A percentile compares a stretch with the other conserved stretches of the same genome.
These are phyloP conservation scores for Hipparchia semele DNA, from an alignment of 2,888 invertebrate species.

Conservation along the genomic window DNA sequence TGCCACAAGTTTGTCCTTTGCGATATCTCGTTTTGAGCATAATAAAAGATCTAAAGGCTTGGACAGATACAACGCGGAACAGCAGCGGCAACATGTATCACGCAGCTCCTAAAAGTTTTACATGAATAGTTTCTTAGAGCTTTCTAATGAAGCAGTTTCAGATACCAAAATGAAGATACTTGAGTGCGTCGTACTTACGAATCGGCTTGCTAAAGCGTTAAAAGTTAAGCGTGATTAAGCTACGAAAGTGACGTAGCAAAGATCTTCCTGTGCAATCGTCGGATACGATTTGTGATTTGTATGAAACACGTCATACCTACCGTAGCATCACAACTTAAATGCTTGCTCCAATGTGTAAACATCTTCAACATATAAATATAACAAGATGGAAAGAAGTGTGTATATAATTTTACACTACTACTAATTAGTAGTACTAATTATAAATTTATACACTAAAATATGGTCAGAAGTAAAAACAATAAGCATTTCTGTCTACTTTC, in stretches of 20 bases:
- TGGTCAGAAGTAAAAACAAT: too few species aligned
- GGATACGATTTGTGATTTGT: background rate
- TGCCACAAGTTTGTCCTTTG: slow-evolving; percentile 66
- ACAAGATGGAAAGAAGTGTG: too few species aligned
- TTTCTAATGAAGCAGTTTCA: background rate
- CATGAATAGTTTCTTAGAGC: background rate
- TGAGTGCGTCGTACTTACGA: background rate
- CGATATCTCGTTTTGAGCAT: slow-evolving; percentile 71
- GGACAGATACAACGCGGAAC: background rate
- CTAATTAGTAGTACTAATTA: too few species aligned
- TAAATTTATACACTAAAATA: too few species aligned
- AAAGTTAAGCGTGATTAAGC: too few species aligned
- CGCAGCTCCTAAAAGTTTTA: background rate
- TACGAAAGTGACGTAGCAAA: too few species aligned
- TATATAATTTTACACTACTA: too few species aligned
- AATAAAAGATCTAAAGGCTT: slow-evolving; percentile 63
- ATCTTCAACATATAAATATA: background rate
- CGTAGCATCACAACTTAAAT: background rate
- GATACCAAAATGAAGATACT: background rate
- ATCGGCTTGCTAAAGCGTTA: background rate
- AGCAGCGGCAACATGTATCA: background rate
- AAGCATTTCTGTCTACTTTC: too few species aligned
- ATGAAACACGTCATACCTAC: background rate
- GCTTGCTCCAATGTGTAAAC: background rate
- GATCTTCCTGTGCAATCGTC: background rate